phyloP scores from a whole-genome alignment of 1,140 invertebrate species.

The Caenorhabditis remanei region DNA sequence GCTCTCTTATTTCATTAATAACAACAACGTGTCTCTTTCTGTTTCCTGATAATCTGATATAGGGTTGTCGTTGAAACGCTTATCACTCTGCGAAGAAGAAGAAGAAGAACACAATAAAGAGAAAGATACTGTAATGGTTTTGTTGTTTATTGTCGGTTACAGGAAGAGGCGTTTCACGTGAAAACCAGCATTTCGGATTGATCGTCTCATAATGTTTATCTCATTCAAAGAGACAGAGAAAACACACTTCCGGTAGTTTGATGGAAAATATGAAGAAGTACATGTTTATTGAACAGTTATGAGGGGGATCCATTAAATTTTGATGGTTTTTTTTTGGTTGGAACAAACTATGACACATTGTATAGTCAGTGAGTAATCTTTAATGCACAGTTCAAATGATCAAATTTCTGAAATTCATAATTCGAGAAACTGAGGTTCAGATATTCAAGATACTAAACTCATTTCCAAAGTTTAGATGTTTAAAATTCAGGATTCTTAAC shows the following conservation, averaged over 20 bases:
- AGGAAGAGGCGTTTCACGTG: conserved; percentile 24
- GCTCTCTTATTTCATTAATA: conserved; percentile 9
- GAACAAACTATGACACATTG: no score
- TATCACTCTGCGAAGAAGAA: background rate
- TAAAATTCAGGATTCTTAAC: no score
- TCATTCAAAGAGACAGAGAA: background rate
- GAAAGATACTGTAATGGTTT: conserved; percentile 7
- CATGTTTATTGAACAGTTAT: background rate
- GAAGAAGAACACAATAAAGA: background rate
- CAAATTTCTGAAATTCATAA: no score
- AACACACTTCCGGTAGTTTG: conserved; percentile 5
- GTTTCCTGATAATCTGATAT: conserved; percentile 23
- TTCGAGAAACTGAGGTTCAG: no score
- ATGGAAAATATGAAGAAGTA: background rate
- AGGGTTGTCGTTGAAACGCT: conserved; percentile 41
- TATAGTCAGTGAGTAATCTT: no score
- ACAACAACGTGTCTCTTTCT: background rate
- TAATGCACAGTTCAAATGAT: no score
- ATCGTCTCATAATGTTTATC: conserved; percentile 18
- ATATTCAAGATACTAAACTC: no score
- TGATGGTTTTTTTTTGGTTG: no score
- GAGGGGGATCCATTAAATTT: no score
- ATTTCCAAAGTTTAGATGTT: no score
- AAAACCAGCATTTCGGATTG: background rate
- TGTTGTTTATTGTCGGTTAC: conserved; percentile 7